Evolutionary conservation across 2,113 vertebrate genomes (phyloP).

Genomic region (Mugil cephalus): DNA sequence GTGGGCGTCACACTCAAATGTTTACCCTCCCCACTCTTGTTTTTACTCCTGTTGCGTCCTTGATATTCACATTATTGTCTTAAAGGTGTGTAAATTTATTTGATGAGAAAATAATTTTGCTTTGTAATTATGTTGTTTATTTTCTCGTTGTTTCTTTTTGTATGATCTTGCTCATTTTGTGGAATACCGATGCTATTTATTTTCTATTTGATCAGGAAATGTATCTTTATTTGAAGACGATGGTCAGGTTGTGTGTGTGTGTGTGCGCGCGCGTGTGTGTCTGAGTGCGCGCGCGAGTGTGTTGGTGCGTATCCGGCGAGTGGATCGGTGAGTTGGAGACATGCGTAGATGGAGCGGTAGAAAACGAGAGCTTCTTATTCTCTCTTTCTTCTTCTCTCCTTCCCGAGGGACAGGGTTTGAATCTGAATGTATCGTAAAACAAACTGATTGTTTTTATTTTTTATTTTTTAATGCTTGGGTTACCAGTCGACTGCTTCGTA

Average conservation of each 20-base stretch:
- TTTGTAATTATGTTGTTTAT: slow-evolving; percentile 75
- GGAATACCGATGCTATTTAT: slow-evolving; percentile 80
- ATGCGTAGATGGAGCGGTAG: slow-evolving; percentile 51
- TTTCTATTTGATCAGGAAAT: slow-evolving; percentile 81
- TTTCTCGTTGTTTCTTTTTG: slow-evolving; percentile 81
- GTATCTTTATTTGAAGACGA: slow-evolving; percentile 71
- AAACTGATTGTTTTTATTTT: slow-evolving; percentile 65
- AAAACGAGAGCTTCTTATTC: slow-evolving; percentile 60
- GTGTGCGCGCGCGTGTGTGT: slow-evolving; percentile 27
- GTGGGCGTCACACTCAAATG: slow-evolving; percentile 52
- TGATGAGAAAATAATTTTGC: slow-evolving; percentile 71
- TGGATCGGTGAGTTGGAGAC: slow-evolving; percentile 50
- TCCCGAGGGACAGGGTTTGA: slow-evolving; percentile 72
- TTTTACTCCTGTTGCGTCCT: slow-evolving; percentile 74
- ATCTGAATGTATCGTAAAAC: slow-evolving; percentile 79
- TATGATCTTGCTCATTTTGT: slow-evolving; percentile 76
- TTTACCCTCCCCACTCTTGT: slow-evolving; percentile 64
- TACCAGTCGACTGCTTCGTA: slow-evolving; percentile 58
- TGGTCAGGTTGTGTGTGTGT: slow-evolving; percentile 68
- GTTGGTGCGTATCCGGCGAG: slow-evolving; percentile 41
- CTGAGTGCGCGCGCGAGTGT: slow-evolving; percentile 26
- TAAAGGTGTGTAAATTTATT: slow-evolving; percentile 77
- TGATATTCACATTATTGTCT: slow-evolving; percentile 80
- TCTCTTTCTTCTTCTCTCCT: slow-evolving; percentile 69
- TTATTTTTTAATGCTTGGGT: slow-evolving; percentile 47